Conservation (phyloP, 2,113 vertebrate genomes). For the Cariama cristata region DNA sequence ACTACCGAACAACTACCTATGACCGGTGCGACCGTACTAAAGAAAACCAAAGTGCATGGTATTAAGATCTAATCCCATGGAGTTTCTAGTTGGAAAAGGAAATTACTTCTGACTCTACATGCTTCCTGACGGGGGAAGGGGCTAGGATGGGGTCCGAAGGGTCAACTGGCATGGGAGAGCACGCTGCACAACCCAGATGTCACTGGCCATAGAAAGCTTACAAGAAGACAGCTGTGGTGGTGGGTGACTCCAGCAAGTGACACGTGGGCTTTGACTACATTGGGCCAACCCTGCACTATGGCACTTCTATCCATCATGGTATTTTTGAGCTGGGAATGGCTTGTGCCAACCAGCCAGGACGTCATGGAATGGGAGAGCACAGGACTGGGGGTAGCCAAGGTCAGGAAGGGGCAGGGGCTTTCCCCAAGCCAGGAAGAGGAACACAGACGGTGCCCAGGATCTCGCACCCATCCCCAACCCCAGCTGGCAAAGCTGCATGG, state of each 20-base stretch:
- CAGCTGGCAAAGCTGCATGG: not conserved
- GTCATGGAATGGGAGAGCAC: not conserved
- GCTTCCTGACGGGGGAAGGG: not conserved
- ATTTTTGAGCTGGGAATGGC: not conserved
- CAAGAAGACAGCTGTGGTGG: not conserved
- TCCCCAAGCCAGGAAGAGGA: not conserved
- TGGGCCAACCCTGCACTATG: not conserved
- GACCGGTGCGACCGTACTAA: not conserved
- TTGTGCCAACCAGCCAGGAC: not conserved
- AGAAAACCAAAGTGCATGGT: not conserved
- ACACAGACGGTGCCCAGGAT: not conserved
- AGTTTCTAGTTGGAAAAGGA: not conserved
- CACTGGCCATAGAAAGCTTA: not conserved
- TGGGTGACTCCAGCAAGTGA: not conserved
- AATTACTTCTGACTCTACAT: not conserved
- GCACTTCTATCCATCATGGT: not conserved
- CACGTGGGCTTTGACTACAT: not conserved
- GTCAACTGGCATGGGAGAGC: not conserved
- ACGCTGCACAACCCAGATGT: not conserved
- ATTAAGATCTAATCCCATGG: not conserved
- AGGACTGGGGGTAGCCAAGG: not conserved
- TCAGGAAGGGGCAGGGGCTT: not conserved
- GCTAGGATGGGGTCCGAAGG: not conserved
- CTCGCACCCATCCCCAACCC: fast-evolving
- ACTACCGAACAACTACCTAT: not conserved